Base-by-base conservation (phyloP, 2,888 invertebrate species). In the Unio pictorum region DNA sequence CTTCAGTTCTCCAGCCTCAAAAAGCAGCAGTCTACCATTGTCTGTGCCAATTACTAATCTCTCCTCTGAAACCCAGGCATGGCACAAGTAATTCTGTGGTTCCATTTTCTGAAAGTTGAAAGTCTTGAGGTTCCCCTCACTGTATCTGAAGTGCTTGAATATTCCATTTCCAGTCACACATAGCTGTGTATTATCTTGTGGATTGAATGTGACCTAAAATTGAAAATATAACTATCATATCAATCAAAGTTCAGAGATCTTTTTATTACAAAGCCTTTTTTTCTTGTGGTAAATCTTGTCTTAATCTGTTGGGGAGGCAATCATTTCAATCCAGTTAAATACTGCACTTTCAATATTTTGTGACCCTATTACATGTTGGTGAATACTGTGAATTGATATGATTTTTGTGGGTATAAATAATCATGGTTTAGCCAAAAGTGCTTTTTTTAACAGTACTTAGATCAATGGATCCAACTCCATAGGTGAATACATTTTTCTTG, bases 31-130 rank as follows among this genome's bases (percentile, higher is more conserved):
- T 76, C 93, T 91, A 34, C 96, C 96, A 71, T 93, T 93, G 69
- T 92, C 92, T 0, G 96, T 95, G 3, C 97, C 97, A 62, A 94
- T 93, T 77, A 96, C 90, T n/a, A 97, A 92, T 66, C 95, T 92
- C 84, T 97, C 97, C 72, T 95, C 92, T 3, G 94, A 94, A 61
- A 97, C 88, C 95, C 97, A 98, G 78, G 94, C 93, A 83, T 94
- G 93, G 63, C 94, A 93, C 18, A 94, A 93, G 80, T 95, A 93
- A 73, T 93, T 92, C 67, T 94, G 93, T 84, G 93, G 92, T 55
- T 96, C 96, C 57, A 94, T 93, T 89, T 96, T 96, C 77, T 94
- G 93, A 91, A 94, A 95, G 17, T 95, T 95, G 91, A 94, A 95
- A 75, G 95, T 95, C 56, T 95, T 93, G 93, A 96, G 94, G 17